Percentiles rank a stretch among this genome's conserved stretches.
Conservation (phyloP, 2,888 invertebrate species). For the Tetheella fluctuosa region DNA sequence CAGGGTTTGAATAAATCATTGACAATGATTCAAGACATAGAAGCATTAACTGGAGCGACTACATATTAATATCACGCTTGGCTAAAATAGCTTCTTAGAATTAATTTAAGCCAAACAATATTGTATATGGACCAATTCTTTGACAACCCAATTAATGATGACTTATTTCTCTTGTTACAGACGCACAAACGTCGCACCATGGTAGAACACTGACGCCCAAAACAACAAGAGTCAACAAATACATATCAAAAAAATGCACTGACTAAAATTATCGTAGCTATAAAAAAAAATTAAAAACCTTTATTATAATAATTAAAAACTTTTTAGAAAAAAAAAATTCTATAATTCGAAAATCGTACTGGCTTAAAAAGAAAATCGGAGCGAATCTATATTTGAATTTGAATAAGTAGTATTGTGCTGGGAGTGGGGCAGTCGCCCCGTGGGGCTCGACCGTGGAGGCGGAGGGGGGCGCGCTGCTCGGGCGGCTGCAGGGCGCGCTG, state of each 20-base stretch:
- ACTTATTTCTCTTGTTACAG: conserved; percentile 60
- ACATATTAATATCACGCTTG: too few relatives aligned
- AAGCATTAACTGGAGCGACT: too few relatives aligned
- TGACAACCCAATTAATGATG: too few relatives aligned
- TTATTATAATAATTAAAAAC: too few relatives aligned
- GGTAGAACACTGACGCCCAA: conserved; percentile 51
- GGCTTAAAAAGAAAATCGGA: conserved; percentile 11
- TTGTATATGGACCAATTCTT: too few relatives aligned
- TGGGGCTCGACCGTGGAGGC: conserved; percentile 78
- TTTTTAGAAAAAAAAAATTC: not conserved
- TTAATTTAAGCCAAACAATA: too few relatives aligned
- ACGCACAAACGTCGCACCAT: conserved; percentile 64
- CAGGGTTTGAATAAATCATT: too few relatives aligned
- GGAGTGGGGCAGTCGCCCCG: conserved; percentile 57
- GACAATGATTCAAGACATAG: too few relatives aligned
- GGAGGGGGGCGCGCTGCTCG: conserved; percentile 84
- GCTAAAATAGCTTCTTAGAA: too few relatives aligned
- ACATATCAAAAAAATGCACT: conserved; percentile 81
- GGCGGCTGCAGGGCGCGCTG: conserved; percentile 87
- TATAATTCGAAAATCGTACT: not conserved
- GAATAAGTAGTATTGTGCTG: conserved; percentile 25
- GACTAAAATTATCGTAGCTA: conserved; percentile 46
- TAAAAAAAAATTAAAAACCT: conserved; percentile 21
- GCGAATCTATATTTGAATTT: conserved; percentile 19
- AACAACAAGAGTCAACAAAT: conserved; percentile 46